Base-by-base conservation (phyloP, 2,888 invertebrate genomes). In the Xylocampa areola region DNA sequence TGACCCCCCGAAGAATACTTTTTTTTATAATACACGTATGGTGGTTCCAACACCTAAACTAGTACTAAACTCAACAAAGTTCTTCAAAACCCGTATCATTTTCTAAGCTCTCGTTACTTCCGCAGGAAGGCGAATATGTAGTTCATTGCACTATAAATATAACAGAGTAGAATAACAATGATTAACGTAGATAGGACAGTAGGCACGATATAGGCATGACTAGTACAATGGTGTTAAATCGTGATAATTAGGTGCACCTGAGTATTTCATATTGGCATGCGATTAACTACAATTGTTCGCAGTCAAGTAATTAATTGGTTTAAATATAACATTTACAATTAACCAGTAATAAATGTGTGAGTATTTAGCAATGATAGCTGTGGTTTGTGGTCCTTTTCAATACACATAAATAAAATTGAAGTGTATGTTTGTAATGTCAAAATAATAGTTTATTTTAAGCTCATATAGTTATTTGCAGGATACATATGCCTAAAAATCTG, bases 181-280 rank as follows among this genome's bases (percentile, higher is more conserved):
- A n/a, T n/a, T n/a, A 47, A 41, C 35, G n/a, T 14, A 45, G 30
- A 35, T 50, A 45, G 21, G n/a, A 36, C 30, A 44, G 29, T 7
- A 23, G 37, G 13, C n/a, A 43, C 27, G 37, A 25, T 25, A 17
- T n/a, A 8, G 11, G n/a, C 30, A 10, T n/a, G 19, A n/a, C 2
- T 10, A 14, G 17, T 10, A 40, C 68, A 48, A 67, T 50, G 45
- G 36, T 50, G 62, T 50, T 54, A 54, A 61, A 62, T 53, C 32
- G 49, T 47, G 35, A 47, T 53, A 61, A 65, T 49, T 65, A 61
- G 4, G 10, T 35, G 8, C 64, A 65, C 64, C 64, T 67, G 64
- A 68, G 68, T 68, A 65, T 65, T 64, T 64, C 32, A 48, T 44
- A 44, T 16, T 6, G 40, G n/a, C n/a, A n/a, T n/a, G n/a, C n/a